A percentile compares a stretch with the other conserved stretches of the same genome.
Conservation (phyloP, 2,113 vertebrate genomes). For the Silurus meridionalis region DNA sequence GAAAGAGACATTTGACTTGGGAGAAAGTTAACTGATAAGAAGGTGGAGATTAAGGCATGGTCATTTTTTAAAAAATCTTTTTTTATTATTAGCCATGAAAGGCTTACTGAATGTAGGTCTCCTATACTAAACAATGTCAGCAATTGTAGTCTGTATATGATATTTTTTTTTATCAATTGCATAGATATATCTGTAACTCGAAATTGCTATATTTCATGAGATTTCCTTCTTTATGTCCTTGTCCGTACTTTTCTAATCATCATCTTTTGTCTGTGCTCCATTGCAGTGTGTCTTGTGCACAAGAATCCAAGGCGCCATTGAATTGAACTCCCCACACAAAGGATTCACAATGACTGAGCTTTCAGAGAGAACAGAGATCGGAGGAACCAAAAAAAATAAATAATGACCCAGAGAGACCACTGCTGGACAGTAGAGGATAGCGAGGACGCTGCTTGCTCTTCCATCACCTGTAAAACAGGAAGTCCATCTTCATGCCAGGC, state of each 20-base stretch:
- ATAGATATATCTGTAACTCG: too few relatives aligned
- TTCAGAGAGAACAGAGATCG: slow-evolving; percentile 21
- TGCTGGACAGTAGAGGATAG: slow-evolving; percentile 47
- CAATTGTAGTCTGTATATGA: neutral
- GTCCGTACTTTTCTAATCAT: neutral
- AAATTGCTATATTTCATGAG: neutral
- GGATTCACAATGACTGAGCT: slow-evolving; percentile 18
- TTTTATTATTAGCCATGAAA: neutral
- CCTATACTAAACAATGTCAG: neutral
- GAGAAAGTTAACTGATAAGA: neutral
- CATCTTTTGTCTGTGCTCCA: slow-evolving; percentile 23
- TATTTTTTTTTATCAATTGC: neutral
- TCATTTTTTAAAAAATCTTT: neutral
- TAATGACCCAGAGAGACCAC: slow-evolving; percentile 8
- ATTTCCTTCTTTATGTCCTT: neutral
- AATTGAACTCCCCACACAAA: slow-evolving; percentile 36
- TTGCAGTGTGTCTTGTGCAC: slow-evolving; percentile 66
- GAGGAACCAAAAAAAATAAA: slow-evolving; percentile 19
- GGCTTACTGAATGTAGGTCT: neutral
- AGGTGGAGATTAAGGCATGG: neutral
- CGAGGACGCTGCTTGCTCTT: slow-evolving; percentile 46
- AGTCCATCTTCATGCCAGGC: slow-evolving; percentile 57
- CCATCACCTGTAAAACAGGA: slow-evolving; percentile 55
- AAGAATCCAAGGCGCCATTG: slow-evolving; percentile 49
- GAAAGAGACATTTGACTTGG: neutral